phyloP scores from a whole-genome alignment of 2,113 vertebrate genomes.

The Hemiprocne comata region DNA sequence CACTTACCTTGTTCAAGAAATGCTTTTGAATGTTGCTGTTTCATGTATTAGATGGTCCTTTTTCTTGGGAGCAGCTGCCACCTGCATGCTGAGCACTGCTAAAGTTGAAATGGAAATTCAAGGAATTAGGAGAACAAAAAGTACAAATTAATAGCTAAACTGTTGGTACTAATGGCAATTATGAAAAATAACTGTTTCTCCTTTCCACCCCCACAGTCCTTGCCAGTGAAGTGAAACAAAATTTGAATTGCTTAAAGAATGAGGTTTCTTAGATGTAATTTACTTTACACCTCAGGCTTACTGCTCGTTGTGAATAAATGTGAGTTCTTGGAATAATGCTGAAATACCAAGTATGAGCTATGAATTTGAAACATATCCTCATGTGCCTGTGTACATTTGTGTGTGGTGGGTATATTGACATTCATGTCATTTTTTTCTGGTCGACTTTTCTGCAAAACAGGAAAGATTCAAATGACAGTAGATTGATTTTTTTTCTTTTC shows the following conservation, averaged over 20 bases:
- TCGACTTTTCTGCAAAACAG: background rate
- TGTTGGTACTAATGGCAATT: background rate
- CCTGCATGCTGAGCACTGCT: background rate
- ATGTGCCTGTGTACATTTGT: rapidly evolving
- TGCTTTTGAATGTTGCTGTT: background rate
- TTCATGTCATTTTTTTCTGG: background rate
- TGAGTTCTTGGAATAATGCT: background rate
- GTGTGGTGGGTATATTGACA: background rate
- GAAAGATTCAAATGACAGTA: background rate
- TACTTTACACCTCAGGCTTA: background rate
- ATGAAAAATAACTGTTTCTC: background rate
- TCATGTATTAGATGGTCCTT: background rate
- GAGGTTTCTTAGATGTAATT: background rate
- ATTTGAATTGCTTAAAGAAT: background rate
- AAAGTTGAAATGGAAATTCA: background rate
- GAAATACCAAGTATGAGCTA: background rate
- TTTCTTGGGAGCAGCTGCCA: background rate
- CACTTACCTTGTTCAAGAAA: background rate
- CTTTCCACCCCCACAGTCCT: rapidly evolving
- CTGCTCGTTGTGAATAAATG: background rate
- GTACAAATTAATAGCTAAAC: background rate
- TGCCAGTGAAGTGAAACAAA: background rate
- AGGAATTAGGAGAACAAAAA: background rate
- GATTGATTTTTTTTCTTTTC: background rate
- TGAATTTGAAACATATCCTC: rapidly evolving